Percentiles rank a stretch among this genome's conserved stretches.
Conservation (phyloP, 37 sponge, comb jelly and placozoan genomes). For the Chondrilla cf. caribensis region DNA sequence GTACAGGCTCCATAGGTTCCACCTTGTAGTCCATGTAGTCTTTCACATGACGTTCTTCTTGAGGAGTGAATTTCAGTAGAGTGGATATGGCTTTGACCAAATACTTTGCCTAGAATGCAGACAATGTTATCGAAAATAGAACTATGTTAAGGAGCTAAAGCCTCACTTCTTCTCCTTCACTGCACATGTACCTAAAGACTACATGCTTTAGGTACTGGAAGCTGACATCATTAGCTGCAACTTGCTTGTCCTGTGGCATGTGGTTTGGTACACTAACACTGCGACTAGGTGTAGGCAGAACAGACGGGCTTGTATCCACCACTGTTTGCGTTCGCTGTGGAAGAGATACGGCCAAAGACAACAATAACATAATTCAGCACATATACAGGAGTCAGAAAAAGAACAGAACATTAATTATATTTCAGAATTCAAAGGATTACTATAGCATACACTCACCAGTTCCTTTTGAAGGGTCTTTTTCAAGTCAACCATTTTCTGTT, state of each 20-base stretch:
- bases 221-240: neutral
- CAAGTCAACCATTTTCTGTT: conserved; percentile 75
- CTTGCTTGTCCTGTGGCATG: neutral
- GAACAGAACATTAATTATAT: too few relatives aligned
- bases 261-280: neutral
- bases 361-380: too few relatives aligned
- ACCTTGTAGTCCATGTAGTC: conserved; percentile 69
- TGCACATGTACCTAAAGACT: conserved; percentile 64
- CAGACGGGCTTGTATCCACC: neutral
- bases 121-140: neutral
- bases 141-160: too few relatives aligned
- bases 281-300: neutral
- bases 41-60: conserved; percentile 55
- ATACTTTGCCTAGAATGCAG: conserved; percentile 53
- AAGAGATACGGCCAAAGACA: neutral
- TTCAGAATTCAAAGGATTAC: neutral
- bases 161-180: conserved; percentile 65
- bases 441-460: conserved; percentile 33
- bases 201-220: conserved; percentile 70
- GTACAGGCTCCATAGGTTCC: too few relatives aligned
- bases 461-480: conserved; percentile 62
- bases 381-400: too few relatives aligned
- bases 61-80: conserved; percentile 50
- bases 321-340: neutral
- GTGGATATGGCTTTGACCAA: conserved; percentile 60